phyloP scores from a whole-genome alignment of 2,113 vertebrate species.

The Candoia aspera region DNA sequence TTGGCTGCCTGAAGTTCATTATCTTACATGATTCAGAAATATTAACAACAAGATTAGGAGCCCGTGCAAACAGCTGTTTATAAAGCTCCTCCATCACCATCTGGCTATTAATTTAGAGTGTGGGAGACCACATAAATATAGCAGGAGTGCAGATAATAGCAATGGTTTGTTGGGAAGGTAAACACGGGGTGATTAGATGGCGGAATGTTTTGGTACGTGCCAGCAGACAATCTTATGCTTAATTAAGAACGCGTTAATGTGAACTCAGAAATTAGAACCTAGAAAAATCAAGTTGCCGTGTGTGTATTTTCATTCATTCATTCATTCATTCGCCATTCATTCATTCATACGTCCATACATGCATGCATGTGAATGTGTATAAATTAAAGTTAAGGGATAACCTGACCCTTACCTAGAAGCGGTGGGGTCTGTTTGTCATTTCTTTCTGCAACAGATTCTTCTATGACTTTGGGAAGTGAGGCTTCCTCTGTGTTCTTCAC shows the following conservation, averaged over 20 bases:
- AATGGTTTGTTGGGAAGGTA: neutral
- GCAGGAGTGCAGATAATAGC: neutral
- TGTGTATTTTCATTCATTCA: neutral
- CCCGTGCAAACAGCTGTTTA: neutral
- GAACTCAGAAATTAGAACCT: neutral
- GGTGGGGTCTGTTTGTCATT: conserved; percentile 87
- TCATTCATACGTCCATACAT: no score
- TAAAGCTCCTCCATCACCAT: neutral
- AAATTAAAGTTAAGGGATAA: neutral
- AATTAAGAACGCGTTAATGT: neutral
- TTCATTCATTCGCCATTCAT: neutral
- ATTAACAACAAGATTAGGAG: neutral
- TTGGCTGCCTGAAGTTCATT: neutral
- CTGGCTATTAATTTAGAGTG: neutral
- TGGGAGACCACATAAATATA: neutral
- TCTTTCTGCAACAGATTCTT: conserved; percentile 77
- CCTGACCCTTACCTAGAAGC: conserved; percentile 84
- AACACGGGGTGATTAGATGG: neutral
- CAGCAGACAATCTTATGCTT: neutral
- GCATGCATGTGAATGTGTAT: neutral
- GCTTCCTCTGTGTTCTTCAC: conserved; percentile 84
- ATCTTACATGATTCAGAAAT: neutral
- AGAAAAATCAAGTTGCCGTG: neutral
- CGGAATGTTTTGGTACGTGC: neutral
- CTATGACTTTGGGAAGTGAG: conserved; percentile 78